Base-by-base conservation (phyloP, 2,888 invertebrate species). In the Abrostola triplasia region DNA sequence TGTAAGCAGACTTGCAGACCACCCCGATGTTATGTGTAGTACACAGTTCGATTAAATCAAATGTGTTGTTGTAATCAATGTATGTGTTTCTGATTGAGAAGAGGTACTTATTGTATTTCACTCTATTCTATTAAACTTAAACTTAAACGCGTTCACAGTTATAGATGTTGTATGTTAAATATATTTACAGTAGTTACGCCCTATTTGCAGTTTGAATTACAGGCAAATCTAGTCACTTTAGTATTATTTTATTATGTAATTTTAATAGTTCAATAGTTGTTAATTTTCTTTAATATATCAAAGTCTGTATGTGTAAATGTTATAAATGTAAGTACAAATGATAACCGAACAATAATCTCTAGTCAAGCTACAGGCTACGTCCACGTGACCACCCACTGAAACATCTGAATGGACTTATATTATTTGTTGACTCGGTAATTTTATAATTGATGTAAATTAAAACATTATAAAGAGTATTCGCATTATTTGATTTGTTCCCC, bases 381-480 rank as follows among this genome's bases (percentile, higher is more conserved):
- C 64, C 56, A 36, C 12, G 35, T 47, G 42, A 56, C 35, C 38
- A 53, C 24, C 8, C 49, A 38, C 37, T 44, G 24, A 10, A 54
- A 49, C 12, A 55, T 24, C 40, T 48, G 24, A 42, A 52, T 13
- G 48, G 55, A 60, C 47, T 13, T 62, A 40, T 64, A 60, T 54
- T 50, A 60, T 50, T 75, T 58, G 60, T 71, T 69, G 59, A 67
- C 56, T 60, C 50, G 24, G 81, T 85, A 85, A 84, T 87, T 89
- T 88, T 90, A 86, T 86, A 88, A 87, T 90, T 77, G 83, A 85
- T 90, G 90, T 90, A 88, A 86, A 89, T 84, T 85, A 88, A 84
- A 80, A 77, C 52, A 50, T 86, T 76, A 49, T 75, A 72, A 70
- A 70, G 13, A 58, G n/a, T 44, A 36, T 54, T 9, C n/a, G 44